Percentiles rank a stretch among this genome's conserved stretches.
Evolutionary conservation across 2,797 vertebrate species (phyloP).

Genomic region (Micrastur ruficollis): DNA sequence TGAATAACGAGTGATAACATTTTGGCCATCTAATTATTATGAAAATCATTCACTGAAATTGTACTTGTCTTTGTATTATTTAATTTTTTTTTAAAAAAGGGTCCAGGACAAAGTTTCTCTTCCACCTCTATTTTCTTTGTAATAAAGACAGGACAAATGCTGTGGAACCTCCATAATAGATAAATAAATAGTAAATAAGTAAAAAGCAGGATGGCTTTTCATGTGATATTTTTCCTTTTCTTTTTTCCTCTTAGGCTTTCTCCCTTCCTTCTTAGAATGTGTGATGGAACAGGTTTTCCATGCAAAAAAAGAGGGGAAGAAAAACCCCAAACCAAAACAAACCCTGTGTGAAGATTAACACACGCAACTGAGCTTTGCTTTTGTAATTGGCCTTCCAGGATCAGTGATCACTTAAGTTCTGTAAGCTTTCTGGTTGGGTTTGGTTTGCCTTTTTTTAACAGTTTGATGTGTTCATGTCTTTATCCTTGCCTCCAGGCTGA

Average conservation of each 20-base stretch:
- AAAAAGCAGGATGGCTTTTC: not conserved
- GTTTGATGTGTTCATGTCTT: not conserved
- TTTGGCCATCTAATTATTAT: not conserved
- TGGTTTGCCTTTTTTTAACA: not conserved
- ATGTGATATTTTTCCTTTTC: not conserved
- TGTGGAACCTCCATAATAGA: not conserved
- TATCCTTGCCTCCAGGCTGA: conserved; percentile 79
- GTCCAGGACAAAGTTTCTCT: not conserved
- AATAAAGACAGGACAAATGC: not conserved
- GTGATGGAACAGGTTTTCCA: not conserved
- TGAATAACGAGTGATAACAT: not conserved
- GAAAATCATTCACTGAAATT: not conserved
- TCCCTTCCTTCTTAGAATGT: not conserved
- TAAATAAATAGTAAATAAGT: not conserved
- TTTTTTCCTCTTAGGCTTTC: not conserved
- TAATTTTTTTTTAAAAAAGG: not conserved
- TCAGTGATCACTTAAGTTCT: not conserved
- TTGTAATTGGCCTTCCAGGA: not conserved
- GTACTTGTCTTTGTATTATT: not conserved
- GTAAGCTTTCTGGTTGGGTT: not conserved
- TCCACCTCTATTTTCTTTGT: not conserved
- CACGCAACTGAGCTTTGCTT: not conserved
- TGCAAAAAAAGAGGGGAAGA: not conserved
- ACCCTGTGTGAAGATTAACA: not conserved
- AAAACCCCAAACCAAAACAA: not conserved